Percentiles rank a stretch among this genome's conserved stretches.
Evolutionary conservation across 2,888 invertebrate species (phyloP).

Genomic region (Eupsilia transversa): DNA sequence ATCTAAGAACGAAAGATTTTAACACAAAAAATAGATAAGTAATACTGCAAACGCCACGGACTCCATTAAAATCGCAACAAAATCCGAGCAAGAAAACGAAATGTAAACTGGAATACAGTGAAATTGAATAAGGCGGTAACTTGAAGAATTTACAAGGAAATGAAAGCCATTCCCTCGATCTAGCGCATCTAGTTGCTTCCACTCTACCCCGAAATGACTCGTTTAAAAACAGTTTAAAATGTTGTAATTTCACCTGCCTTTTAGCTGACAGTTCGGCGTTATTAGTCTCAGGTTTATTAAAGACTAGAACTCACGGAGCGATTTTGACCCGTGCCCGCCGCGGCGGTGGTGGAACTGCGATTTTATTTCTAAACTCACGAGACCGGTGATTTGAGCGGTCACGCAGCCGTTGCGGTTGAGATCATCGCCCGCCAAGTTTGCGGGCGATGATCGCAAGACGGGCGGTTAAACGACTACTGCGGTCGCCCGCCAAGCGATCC

Average conservation of each 20-base stretch:
- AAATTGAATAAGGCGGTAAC: slow-evolving; percentile 51
- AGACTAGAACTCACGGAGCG: too few species aligned
- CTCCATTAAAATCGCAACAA: slow-evolving; percentile 5
- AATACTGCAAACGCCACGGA: neutral
- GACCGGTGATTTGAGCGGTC: too few species aligned
- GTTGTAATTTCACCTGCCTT: slow-evolving; percentile 67
- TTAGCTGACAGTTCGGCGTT: slow-evolving; percentile 29
- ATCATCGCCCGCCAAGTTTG: too few species aligned
- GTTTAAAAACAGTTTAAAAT: slow-evolving; percentile 71
- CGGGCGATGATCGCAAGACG: too few species aligned
- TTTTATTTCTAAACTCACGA: too few species aligned
- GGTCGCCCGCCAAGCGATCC: too few species aligned
- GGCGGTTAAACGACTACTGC: too few species aligned
- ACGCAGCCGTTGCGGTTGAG: too few species aligned
- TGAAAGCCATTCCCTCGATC: slow-evolving; percentile 53
- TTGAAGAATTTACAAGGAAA: slow-evolving; percentile 60
- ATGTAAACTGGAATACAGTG: slow-evolving; percentile 27
- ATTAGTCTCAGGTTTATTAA: slow-evolving; percentile 37
- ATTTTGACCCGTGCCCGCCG: too few species aligned
- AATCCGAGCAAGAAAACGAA: slow-evolving; percentile 18
- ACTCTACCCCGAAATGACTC: slow-evolving; percentile 54
- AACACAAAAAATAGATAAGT: neutral
- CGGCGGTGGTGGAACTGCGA: too few species aligned
- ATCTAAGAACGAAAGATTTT: neutral
- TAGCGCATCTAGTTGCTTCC: slow-evolving; percentile 27